Evolutionary conservation across 53 echinoderm and acorn worm species (phyloP).

Genomic region (Apostichopus leukothele): DNA sequence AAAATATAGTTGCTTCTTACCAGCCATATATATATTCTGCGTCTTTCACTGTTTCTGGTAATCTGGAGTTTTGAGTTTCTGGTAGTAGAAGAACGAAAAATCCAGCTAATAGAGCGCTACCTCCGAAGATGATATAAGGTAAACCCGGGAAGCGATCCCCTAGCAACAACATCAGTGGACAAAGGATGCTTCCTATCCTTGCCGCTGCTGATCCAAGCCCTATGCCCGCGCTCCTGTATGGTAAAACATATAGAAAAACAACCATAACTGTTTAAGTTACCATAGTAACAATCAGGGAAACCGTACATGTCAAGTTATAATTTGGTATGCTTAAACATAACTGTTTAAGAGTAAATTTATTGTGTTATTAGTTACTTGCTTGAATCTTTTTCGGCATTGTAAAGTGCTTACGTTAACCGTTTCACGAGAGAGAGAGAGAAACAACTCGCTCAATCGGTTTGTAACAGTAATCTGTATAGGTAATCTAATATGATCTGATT

Average conservation of each 20-base stretch:
- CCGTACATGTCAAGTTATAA: too few species aligned
- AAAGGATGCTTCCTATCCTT: conserved; percentile 63
- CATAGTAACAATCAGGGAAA: too few species aligned
- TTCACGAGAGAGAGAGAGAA: too few species aligned
- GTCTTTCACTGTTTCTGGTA: conserved; percentile 63
- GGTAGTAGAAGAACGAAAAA: conserved; percentile 57
- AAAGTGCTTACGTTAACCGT: too few species aligned
- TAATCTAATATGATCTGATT: too few species aligned
- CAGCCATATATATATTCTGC: conserved; percentile 33
- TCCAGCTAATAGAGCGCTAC: conserved; percentile 53
- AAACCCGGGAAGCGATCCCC: conserved; percentile 24
- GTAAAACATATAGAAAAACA: not conserved
- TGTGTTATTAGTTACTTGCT: too few species aligned
- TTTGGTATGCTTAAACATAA: too few species aligned
- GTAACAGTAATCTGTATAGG: too few species aligned
- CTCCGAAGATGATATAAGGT: conserved; percentile 57
- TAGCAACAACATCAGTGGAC: conserved; percentile 54
- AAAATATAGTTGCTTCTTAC: not conserved
- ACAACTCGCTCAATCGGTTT: too few species aligned
- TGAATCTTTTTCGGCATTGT: too few species aligned
- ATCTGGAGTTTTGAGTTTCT: conserved; percentile 53
- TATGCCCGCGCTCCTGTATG: conserved; percentile 60
- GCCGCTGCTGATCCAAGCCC: conserved; percentile 63
- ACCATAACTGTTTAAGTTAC: too few species aligned
- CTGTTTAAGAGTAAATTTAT: too few species aligned